Evolutionary conservation across 1,140 invertebrate species (phyloP), one percentile per base, ranked within the genome.

Genomic region (Sycophaga agraensis): DNA sequence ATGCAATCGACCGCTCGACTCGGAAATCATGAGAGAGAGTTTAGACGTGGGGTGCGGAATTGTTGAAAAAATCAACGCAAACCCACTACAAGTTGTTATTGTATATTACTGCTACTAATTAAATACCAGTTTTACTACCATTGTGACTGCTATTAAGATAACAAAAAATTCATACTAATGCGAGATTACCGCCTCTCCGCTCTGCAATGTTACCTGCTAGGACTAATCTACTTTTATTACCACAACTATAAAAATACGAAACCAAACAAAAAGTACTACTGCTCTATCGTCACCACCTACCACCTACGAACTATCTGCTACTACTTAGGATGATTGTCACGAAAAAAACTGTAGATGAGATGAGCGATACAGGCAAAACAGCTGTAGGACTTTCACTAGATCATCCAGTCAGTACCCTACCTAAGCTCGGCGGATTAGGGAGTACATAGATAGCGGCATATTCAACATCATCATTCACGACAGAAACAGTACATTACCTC

Each of bases 321-420:
- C 74, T 74, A 74, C 74, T 81, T 80, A 79, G 78, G 76, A 79
- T 78, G 76, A 81, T 78, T 80, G 77, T 80, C 78, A 79, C 80
- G 77, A 80, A 35, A 3, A 55, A 48, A 53, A 51, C 72, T 72
- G 73, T 81, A 61, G 50, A 61, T 21, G 50, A 61, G 31, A 51
- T 77, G 73, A 73, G 73, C 73, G 73, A 77, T 78, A 75, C 76
- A 78, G 73, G 75, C 76, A 75, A 78, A 61, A 77, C 76, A 73
- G 78, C 77, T 31, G 14, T 81, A 81, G 76, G 77, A 80, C 72
- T 51, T n/a, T 80, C 76, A 77, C 75, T 81, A 80, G 72, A 72
- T 72, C 71, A 77, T 80, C 75, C 78, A 80, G 78, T 80, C 78
- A 78, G 78, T 80, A 81, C 74, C 78, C 73, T 75, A 65, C 71